These are phyloP conservation scores for Charadrius vociferus DNA, from an alignment of 2,113 vertebrate genomes.

Conservation along the genomic window DNA sequence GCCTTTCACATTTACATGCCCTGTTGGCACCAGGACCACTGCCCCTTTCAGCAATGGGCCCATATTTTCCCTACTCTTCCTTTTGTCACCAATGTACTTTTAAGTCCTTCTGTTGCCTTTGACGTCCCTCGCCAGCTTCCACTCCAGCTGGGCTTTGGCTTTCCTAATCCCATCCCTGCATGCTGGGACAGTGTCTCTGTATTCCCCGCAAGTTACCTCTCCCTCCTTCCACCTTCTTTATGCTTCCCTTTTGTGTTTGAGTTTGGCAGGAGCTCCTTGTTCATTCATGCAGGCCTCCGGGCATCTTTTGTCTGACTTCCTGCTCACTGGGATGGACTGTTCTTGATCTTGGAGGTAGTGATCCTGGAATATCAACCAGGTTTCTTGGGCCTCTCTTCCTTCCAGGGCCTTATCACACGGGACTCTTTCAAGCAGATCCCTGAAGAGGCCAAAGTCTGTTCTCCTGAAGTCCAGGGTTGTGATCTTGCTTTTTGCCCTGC, in stretches of 20 bases:
- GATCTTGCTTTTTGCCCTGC: not conserved
- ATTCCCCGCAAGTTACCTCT: not conserved
- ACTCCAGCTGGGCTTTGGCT: too few species aligned
- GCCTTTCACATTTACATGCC: too few species aligned
- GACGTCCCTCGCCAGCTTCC: too few species aligned
- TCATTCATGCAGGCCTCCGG: not conserved
- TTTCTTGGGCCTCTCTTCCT: not conserved
- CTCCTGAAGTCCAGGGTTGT: not conserved
- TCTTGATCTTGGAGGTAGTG: not conserved
- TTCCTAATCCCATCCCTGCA: too few species aligned
- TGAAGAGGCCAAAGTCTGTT: not conserved
- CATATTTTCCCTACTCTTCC: too few species aligned
- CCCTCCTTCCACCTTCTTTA: not conserved
- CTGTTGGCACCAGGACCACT: too few species aligned
- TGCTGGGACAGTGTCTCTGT: not conserved
- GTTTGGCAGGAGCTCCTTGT: not conserved
- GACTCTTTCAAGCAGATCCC: not conserved
- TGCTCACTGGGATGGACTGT: not conserved
- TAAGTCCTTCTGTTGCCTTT: too few species aligned
- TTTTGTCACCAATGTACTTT: too few species aligned
- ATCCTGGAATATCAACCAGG: not conserved
- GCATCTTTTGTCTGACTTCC: not conserved
- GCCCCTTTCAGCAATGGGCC: too few species aligned
- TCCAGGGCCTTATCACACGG: not conserved
- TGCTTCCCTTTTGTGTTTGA: not conserved